These are phyloP conservation scores for Bhutanitis thaidina DNA, from an alignment of 2,888 invertebrate species.

Conservation along the genomic window DNA sequence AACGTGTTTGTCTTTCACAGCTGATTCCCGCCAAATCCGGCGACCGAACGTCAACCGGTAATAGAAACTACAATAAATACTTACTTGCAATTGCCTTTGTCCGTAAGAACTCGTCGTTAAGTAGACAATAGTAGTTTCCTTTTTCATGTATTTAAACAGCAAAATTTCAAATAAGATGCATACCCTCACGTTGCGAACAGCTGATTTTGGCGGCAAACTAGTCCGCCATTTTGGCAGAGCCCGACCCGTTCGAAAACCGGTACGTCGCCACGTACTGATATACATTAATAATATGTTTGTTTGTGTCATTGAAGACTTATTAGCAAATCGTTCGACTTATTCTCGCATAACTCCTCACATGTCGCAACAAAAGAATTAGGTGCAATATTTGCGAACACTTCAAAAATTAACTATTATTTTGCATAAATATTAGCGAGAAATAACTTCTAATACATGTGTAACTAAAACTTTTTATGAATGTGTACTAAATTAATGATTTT, in stretches of 20 bases:
- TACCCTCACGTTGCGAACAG: conserved; percentile 30
- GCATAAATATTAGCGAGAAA: no score
- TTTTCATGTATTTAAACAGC: conserved; percentile 1
- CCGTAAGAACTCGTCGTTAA: conserved; percentile 17
- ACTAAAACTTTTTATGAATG: no score
- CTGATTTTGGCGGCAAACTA: conserved; percentile 32
- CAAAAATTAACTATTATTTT: no score
- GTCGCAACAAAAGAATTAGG: no score
- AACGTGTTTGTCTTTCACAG: conserved; percentile 31
- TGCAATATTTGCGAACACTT: no score
- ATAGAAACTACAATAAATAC: conserved; percentile 16
- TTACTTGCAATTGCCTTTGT: conserved; percentile 20
- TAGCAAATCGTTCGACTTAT: neutral
- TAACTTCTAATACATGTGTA: no score
- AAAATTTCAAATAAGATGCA: conserved; percentile 8
- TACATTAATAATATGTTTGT: conserved; percentile 9
- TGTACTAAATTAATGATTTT: no score
- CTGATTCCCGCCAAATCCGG: conserved; percentile 41
- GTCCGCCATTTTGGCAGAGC: conserved; percentile 31
- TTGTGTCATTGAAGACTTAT: conserved; percentile 1
- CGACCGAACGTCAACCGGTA: conserved; percentile 19
- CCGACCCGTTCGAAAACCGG: conserved; percentile 30
- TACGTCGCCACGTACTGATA: conserved; percentile 14
- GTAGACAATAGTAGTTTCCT: conserved; percentile 23
- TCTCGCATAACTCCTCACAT: neutral